A percentile compares a stretch with the other conserved stretches of the same genome.
phyloP scores from a whole-genome alignment of 2,113 vertebrate genomes.

The Alexandromys fortis region DNA sequence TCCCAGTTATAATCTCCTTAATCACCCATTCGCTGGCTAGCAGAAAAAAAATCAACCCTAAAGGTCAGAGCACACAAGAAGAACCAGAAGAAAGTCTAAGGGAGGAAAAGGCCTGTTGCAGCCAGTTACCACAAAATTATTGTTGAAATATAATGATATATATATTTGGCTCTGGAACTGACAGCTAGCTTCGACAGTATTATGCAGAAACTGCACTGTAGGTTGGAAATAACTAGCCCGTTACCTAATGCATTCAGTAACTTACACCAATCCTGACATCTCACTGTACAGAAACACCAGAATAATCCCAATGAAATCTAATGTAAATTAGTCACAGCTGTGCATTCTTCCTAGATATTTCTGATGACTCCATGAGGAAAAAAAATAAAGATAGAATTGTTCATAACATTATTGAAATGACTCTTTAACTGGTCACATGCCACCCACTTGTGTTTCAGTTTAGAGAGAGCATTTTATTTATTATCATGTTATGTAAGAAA shows the following conservation, averaged over 20 bases:
- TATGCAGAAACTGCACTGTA: neutral
- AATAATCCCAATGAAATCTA: constrained; percentile 1
- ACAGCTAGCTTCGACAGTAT: neutral
- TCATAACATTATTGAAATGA: constrained; percentile 51
- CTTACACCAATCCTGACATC: neutral
- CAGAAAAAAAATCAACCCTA: neutral
- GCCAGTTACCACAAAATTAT: neutral
- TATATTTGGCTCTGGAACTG: neutral
- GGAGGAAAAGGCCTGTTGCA: neutral
- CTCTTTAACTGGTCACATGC: constrained; percentile 53
- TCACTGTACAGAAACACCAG: neutral
- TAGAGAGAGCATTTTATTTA: constrained; percentile 18
- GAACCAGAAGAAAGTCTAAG: neutral
- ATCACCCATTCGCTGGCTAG: neutral
- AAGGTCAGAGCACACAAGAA: constrained; percentile 1
- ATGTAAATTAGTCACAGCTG: neutral
- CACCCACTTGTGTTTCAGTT: constrained; percentile 29
- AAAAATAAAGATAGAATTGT: constrained; percentile 46
- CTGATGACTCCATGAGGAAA: neutral
- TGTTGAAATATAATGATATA: neutral
- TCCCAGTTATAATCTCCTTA: constrained; percentile 14
- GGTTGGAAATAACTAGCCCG: neutral
- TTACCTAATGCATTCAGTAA: neutral
- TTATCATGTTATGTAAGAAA: constrained; percentile 36
- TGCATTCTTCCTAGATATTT: constrained; percentile 40